Evolutionary conservation across 2,888 invertebrate genomes (phyloP), one percentile per base, ranked within the genome.

Genomic region (Synergus itoensis): DNA sequence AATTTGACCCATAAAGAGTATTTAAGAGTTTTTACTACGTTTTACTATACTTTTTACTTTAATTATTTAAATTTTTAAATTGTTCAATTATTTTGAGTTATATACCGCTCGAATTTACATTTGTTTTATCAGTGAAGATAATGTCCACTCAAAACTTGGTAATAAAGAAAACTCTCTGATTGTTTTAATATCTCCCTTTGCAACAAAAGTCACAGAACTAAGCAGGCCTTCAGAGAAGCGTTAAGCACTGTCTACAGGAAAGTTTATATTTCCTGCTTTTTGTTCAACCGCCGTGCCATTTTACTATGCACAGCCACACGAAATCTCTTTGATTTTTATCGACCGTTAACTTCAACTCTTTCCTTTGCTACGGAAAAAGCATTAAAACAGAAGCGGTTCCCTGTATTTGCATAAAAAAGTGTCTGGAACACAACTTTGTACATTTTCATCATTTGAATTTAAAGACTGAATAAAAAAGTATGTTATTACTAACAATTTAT

Each of bases 181-280:
- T 67, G 43, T 67, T 67, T 28, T 45, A 43, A 45, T 43, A 69
- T 69, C 45, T 69, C 21, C 14, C 14, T 1, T 57, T 57, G 28
- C 18, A 69, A 69, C 69, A 69, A 69, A 48, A 69, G 45, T 45
- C 21, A 14, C 8, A 48, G 45, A 69, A 45, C 21, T 69, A 69
- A 69, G 45, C 21, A 69, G 11, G 18, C 43, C 45, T 69, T 69
- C 28, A 69, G 45, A 69, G 69, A 41, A 69, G 28, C 45, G 21
- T 48, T 69, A 69, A 69, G 69, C 9, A 48, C 48, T 69, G 45
- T 69, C 69, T 48, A 16, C 28, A 28, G 28, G 9, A 28, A 69
- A 48, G 69, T 69, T 69, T 69, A 69, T 69, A 69, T 69, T 69
- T 65, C 65, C 65, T 65, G 65, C 18, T 65, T 45, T 69, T 69